Base-by-base conservation (phyloP, 2,113 vertebrate species). In the Corythoichthys intestinalis region DNA sequence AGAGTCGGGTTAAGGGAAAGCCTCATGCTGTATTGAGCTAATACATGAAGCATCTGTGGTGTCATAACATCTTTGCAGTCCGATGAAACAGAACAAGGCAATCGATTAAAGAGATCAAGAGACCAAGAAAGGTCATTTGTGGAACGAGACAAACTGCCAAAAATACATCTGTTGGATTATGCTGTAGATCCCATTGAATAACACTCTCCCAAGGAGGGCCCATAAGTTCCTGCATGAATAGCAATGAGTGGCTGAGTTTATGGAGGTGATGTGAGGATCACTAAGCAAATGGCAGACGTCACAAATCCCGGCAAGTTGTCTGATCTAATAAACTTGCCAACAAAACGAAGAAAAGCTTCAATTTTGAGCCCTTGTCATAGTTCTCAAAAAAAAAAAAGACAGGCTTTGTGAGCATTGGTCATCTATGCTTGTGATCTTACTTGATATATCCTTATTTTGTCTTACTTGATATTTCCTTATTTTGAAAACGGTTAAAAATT, bases 91-190 rank as follows among this genome's bases (percentile, higher is more conserved):
- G 53, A 79, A 74, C 59, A 70, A 82, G 74, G 71, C 72, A 44
- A 38, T 75, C 69, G 81, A 79, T 86, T 83, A 78, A 81, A 83
- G 84, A 81, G 84, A 81, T 82, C 78, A 86, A 59, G 60, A 75
- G 66, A 69, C 50, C 66, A 59, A 71, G 37, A 70, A 67, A 80
- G 73, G 80, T 77, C 70, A 73, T 67, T 48, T 47, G 62, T 65
- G 20, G 68, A 78, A 70, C 4, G 34, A 83, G 69, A 74, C 67
- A 75, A 79, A 74, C 47, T 28, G 2, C 71, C 69, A 79, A 57
- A 28, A 72, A 83, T 85, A 73, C 74, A 85, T 68, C 78, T 81
- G 78, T 80, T 4, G 70, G 79, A 82, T 83, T 79, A 78, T 67
- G 77, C 74, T 67, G 80, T 62, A 66, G 74, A 78, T 69, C 78